Evolutionary conservation across 2,888 invertebrate species (phyloP).

Genomic region (Digitonthophagus gazella): DNA sequence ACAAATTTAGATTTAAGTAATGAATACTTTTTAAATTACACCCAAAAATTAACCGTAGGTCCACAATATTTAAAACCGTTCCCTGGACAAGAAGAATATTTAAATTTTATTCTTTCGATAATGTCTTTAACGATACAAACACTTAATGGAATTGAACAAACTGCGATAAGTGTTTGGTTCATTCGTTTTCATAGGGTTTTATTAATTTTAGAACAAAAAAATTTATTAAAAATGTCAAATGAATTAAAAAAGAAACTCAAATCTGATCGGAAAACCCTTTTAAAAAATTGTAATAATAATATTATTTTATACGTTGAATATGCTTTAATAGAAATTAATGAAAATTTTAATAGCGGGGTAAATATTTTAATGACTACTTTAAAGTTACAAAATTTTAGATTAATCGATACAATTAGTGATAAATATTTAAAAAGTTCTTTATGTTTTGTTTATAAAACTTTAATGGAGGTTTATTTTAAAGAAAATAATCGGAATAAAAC

Average conservation of each 20-base stretch:
- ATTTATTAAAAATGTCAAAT: conserved; percentile 48
- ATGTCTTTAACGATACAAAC: conserved; percentile 56
- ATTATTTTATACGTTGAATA: conserved; percentile 62
- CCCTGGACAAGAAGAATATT: conserved; percentile 62
- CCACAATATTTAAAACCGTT: conserved; percentile 60
- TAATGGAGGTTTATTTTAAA: conserved; percentile 41
- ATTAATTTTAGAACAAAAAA: conserved; percentile 52
- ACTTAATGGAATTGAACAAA: conserved; percentile 52
- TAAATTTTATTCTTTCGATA: conserved; percentile 55
- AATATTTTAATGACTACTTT: conserved; percentile 56
- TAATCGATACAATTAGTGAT: conserved; percentile 35
- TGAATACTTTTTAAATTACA: conserved; percentile 49
- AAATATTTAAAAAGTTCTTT: conserved; percentile 44
- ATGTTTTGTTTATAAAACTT: conserved; percentile 50
- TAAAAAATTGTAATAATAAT: conserved; percentile 57
- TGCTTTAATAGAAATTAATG: conserved; percentile 60
- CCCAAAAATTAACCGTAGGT: conserved; percentile 54
- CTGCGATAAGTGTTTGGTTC: conserved; percentile 62
- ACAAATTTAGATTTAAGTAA: conserved; percentile 43
- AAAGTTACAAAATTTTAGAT: conserved; percentile 39
- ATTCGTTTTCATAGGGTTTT: conserved; percentile 60
- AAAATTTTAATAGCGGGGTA: conserved; percentile 52
- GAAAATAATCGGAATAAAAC: conserved; percentile 34
- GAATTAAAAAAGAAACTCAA: conserved; percentile 54
- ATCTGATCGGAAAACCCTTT: conserved; percentile 55